phyloP scores from a whole-genome alignment of 2,888 invertebrate genomes.

The Lacanobia oleracea region DNA sequence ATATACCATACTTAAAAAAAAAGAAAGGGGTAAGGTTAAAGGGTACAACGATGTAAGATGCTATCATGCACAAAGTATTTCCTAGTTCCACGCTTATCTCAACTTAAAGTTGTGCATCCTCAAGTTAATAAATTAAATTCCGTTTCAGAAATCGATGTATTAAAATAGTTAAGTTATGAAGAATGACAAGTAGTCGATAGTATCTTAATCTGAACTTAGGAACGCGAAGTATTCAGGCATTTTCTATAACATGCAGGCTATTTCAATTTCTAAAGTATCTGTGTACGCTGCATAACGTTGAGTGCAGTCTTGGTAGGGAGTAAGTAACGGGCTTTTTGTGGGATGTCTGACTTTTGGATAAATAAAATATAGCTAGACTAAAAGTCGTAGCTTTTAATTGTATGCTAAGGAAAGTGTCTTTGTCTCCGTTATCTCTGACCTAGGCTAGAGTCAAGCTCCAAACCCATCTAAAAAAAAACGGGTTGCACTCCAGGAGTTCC shows the following conservation, averaged over 20 bases:
- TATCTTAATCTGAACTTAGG: slow-evolving; percentile 29
- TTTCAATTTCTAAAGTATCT: slow-evolving; percentile 63
- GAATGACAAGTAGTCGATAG: slow-evolving; percentile 36
- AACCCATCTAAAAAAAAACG: too few relatives aligned
- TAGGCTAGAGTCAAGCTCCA: too few relatives aligned
- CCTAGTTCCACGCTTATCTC: not conserved
- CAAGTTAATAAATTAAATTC: slow-evolving; percentile 21
- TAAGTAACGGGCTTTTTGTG: slow-evolving; percentile 32
- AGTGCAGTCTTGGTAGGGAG: slow-evolving; percentile 44
- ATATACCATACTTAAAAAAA: too few relatives aligned
- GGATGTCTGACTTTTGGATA: too few relatives aligned
- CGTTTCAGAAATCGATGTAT: slow-evolving; percentile 28
- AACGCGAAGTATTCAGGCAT: slow-evolving; percentile 34
- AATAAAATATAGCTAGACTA: too few relatives aligned
- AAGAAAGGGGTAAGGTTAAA: too few relatives aligned
- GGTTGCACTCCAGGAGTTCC: too few relatives aligned
- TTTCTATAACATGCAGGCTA: slow-evolving; percentile 61
- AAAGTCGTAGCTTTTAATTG: too few relatives aligned
- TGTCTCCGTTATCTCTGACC: too few relatives aligned
- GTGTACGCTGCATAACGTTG: slow-evolving; percentile 45
- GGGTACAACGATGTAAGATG: too few relatives aligned
- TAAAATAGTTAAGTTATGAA: slow-evolving; percentile 23
- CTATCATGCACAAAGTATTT: not conserved
- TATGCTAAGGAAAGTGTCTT: too few relatives aligned
- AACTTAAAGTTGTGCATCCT: not conserved